Conservation (phyloP, 2,113 vertebrate species). For the Helogale parvula region DNA sequence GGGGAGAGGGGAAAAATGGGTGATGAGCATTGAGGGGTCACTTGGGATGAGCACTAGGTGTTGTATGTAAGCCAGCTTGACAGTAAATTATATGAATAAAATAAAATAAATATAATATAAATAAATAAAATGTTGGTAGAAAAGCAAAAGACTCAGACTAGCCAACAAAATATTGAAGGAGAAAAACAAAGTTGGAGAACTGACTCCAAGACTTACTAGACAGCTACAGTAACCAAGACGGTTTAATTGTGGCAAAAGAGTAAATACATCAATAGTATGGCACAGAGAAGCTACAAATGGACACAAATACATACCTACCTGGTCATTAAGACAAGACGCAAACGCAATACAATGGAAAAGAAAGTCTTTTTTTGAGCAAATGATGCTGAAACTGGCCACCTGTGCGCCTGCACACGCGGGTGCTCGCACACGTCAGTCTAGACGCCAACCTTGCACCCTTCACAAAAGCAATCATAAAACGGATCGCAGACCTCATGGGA, state of each 20-base stretch:
- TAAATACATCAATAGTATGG: background rate
- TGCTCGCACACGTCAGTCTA: background rate
- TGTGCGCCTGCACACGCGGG: background rate
- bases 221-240: background rate
- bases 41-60: no score
- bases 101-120: no score
- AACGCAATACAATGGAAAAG: background rate
- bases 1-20: no score
- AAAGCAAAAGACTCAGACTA: background rate
- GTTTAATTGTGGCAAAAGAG: background rate
- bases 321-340: background rate
- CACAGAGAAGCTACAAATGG: background rate
- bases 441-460: background rate
- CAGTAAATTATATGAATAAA: no score
- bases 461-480: background rate
- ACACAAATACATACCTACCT: no score
- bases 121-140: background rate
- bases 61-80: no score
- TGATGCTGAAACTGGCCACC: background rate
- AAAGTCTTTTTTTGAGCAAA: background rate
- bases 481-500: background rate
- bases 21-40: no score
- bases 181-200: background rate
- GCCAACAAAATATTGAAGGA: background rate
- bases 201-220: background rate